Evolutionary conservation across 2,113 vertebrate genomes (phyloP), one percentile per base, ranked within the genome.

Genomic region (Tetraodon nigroviridis): DNA sequence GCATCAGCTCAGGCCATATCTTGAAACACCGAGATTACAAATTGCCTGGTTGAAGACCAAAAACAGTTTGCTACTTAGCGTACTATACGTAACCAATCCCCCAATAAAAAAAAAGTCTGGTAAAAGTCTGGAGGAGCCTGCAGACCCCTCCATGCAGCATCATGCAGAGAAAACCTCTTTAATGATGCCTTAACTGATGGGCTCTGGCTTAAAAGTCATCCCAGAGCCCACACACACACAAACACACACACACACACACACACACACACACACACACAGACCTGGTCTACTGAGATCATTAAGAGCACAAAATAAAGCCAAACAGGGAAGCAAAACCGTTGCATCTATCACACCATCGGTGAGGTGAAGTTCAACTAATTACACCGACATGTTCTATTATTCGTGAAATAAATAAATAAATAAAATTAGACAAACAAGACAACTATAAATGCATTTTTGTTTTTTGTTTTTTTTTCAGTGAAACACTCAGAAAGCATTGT

Each of bases 111-210:
- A 49, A 76, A n/a, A 21, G 69, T 72, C 58, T 40, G 72, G 66
- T 77, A 74, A 85, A 76, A 84, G 76, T 75, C 61, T 47, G 19
- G 67, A 64, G 67, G 60, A 76, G 70, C 69, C 51, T 29, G 67
- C 61, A 32, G 63, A 69, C 80, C 73, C 75, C 67, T 72, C 57
- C 61, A 11, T 37, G 58, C 17, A 68, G 69, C 67, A 57, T 78
- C 82, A 32, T 47, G 47, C 5, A 80, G 77, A 71, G 76, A 73
- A 73, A 76, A 56, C 57, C 76, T 70, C 78, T 88, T 86, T 89
- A 84, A 86, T 85, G 77, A 83, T 72, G 68, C 54, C 87, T 91
- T 90, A 91, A 90, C 90, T 90, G 90, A 91, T 91, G 85, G 89
- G 90, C 74, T 64, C 17, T 16, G 63, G 52, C 71, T 85, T 86